These are phyloP conservation scores for Cosmopolites sordidus DNA, from an alignment of 2,888 invertebrate genomes.

Conservation along the genomic window DNA sequence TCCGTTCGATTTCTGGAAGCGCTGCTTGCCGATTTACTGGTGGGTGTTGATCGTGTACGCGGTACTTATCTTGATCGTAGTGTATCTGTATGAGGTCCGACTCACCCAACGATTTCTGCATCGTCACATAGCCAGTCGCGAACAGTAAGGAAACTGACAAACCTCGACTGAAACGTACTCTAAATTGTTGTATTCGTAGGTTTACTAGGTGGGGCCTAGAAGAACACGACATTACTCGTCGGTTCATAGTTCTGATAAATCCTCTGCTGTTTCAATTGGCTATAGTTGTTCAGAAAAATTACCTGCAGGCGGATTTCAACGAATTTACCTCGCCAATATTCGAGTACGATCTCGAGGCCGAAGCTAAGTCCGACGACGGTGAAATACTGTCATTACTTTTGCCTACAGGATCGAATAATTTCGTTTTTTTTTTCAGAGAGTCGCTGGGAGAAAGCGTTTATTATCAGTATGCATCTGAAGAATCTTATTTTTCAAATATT, in stretches of 20 bases:
- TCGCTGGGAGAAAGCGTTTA: background rate
- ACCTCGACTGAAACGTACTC: too few species aligned
- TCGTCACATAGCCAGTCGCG: background rate
- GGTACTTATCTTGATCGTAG: slow-evolving; percentile 17
- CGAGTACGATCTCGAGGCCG: background rate
- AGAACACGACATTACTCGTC: background rate
- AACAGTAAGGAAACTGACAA: too few species aligned
- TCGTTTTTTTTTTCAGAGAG: background rate
- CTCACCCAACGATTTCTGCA: slow-evolving; percentile 6
- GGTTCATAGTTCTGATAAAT: slow-evolving; percentile 3
- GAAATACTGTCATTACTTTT: background rate
- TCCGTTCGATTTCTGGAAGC: slow-evolving; percentile 20
- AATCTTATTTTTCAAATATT: slow-evolving; percentile 7
- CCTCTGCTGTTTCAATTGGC: slow-evolving; percentile 22
- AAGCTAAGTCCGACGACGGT: background rate
- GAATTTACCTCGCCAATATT: slow-evolving; percentile 11
- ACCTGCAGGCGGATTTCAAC: slow-evolving; percentile 17
- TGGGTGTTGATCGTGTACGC: slow-evolving; percentile 21
- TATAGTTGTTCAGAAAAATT: slow-evolving; percentile 20
- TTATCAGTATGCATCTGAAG: background rate
- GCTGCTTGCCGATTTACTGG: slow-evolving; percentile 20
- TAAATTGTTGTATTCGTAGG: too few species aligned
- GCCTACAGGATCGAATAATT: too few species aligned
- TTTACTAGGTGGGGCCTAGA: slow-evolving; percentile 5
- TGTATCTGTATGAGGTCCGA: slow-evolving; percentile 21